Conservation (phyloP, 2,797 vertebrate genomes). For the Steatocranus sp. region DNA sequence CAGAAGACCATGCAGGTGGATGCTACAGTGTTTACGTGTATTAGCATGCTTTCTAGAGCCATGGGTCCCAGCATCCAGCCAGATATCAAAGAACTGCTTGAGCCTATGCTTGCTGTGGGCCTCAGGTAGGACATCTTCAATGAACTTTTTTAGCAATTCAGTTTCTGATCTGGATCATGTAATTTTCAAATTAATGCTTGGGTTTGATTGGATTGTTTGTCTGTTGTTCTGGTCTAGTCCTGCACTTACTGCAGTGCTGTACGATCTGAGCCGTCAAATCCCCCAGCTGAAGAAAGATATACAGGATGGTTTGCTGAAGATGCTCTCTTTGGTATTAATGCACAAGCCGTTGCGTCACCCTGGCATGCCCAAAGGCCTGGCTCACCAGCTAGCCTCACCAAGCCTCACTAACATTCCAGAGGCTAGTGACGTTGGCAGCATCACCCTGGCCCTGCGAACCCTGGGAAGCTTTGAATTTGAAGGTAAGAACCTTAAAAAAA, state of each 20-base stretch:
- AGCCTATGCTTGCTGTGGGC: slow-evolving; percentile 97
- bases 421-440: slow-evolving; percentile 94
- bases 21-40: slow-evolving; percentile 96
- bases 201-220: neutral
- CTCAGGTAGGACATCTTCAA: slow-evolving; percentile 79
- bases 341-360: slow-evolving; percentile 96
- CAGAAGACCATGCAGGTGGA: slow-evolving; percentile 98
- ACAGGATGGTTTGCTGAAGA: slow-evolving; percentile 96
- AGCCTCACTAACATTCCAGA: slow-evolving; percentile 96
- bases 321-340: slow-evolving; percentile 97
- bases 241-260: slow-evolving; percentile 92
- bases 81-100: slow-evolving; percentile 96
- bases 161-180: neutral
- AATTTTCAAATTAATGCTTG: neutral
- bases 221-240: slow-evolving; percentile 72
- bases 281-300: slow-evolving; percentile 98
- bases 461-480: slow-evolving; percentile 98
- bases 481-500: slow-evolving; percentile 71
- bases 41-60: slow-evolving; percentile 96
- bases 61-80: slow-evolving; percentile 97
- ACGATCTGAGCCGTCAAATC: slow-evolving; percentile 96
- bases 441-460: slow-evolving; percentile 93
- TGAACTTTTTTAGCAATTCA: neutral
- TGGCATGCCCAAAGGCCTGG: slow-evolving; percentile 96
- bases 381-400: slow-evolving; percentile 92